Conservation (phyloP, 2,113 vertebrate genomes). For the Aepyceros melampus region DNA sequence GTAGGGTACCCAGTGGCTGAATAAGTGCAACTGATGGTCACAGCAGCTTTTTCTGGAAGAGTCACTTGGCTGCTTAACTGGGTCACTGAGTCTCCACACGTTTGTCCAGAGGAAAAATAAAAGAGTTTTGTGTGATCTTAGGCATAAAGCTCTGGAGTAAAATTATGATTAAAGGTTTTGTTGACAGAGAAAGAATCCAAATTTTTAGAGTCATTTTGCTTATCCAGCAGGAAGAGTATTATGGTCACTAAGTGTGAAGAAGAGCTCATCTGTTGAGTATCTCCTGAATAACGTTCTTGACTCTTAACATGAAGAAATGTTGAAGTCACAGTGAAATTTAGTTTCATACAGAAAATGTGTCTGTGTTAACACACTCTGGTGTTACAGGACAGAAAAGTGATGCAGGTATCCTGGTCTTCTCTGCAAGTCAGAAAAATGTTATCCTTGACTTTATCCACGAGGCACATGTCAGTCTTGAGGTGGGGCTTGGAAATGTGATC, state of each 20-base stretch:
- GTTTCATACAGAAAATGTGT: background rate
- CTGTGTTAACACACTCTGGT: background rate
- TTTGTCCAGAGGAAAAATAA: background rate
- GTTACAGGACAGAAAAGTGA: background rate
- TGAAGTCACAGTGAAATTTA: background rate
- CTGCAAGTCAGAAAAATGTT: background rate
- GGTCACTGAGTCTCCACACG: background rate
- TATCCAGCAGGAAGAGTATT: conserved; percentile 16
- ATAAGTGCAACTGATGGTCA: conserved; percentile 31
- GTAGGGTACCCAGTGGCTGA: rapidly evolving
- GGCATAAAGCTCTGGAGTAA: background rate
- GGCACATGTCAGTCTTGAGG: background rate
- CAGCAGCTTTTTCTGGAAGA: background rate
- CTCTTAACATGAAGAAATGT: background rate
- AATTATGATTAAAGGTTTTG: background rate
- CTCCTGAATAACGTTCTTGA: background rate
- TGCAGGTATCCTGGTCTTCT: background rate
- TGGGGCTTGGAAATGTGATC: background rate
- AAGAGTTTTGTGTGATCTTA: background rate
- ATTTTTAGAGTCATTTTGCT: background rate
- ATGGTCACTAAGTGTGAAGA: background rate
- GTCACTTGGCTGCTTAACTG: background rate
- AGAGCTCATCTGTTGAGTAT: background rate
- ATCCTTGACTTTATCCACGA: background rate
- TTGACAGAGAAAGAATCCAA: background rate